Evolutionary conservation across 2,797 vertebrate genomes (phyloP), one percentile per base, ranked within the genome.

Genomic region (Okamejei kenojei): DNA sequence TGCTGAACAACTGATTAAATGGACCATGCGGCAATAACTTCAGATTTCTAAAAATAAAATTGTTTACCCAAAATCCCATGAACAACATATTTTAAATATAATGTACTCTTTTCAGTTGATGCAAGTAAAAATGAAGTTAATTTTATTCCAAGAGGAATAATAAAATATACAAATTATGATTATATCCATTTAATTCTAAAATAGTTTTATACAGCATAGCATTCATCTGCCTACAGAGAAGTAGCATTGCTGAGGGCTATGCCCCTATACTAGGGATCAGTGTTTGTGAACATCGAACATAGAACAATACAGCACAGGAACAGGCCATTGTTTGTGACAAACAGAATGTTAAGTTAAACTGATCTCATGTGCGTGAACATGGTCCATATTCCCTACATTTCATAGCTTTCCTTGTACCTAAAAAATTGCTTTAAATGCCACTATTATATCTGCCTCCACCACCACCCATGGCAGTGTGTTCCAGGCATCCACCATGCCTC

Each of bases 1-100:
- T 86, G 82, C 29, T 86, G 82, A 86, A 86, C 58, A 63, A 86
- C 29, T 32, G 58, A 63, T 84, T 84, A 63, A 86, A 86, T 32
- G 17, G 15, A 32, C 15, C 13, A 6, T 86, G 82, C 1, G 58
- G 32, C 29, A 86, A 86, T n/a, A n/a, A 63, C 29, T 63, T 86
- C 13, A 65, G 17, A 19, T 73, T 73, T 73, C 71, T 21, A 73
- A 3, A 45, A 73, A 73, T 63, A n/a, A 45, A 45, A 86, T 19
- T 15, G 61, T 86, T 86, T 86, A 65, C 63, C 29, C 15, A 7
- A 63, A 86, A 86, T 63, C 29, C 58, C 82, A 63, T n/a, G n/a
- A 6, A 63, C 58, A 17, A n/a, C n/a, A n/a, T 29, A 63, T n/a
- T 6, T n/a, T 21, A n/a, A 65, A 86, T 15, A 7, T 63, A 63